Percentiles rank a stretch among this genome's conserved stretches.
phyloP scores from a whole-genome alignment of 2,888 invertebrate species.

The Embidobia sp. region DNA sequence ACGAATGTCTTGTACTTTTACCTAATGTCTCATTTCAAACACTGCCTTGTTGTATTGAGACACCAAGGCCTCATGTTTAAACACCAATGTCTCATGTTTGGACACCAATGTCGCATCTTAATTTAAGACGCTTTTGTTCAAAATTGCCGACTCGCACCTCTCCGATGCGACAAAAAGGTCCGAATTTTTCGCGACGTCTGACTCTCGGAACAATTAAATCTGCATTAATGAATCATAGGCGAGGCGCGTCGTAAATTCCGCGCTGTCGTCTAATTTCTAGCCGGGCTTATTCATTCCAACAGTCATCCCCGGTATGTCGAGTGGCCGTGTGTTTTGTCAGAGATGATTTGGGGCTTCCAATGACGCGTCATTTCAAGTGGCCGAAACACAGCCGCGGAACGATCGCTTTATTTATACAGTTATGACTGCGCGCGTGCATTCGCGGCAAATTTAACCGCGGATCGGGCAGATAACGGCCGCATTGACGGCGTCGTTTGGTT shows the following conservation, averaged over 20 bases:
- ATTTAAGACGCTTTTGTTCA: too few species aligned
- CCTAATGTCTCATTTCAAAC: too few species aligned
- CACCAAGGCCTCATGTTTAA: too few species aligned
- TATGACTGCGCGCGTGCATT: conserved; percentile 30
- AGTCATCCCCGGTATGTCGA: conserved; percentile 37
- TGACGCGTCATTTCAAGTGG: conserved; percentile 33
- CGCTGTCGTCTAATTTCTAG: conserved; percentile 14
- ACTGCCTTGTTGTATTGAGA: too few species aligned
- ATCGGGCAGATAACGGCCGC: conserved; percentile 12
- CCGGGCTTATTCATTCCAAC: conserved; percentile 27
- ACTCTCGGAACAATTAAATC: neutral
- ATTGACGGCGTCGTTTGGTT: conserved; percentile 16
- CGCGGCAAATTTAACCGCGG: conserved; percentile 21
- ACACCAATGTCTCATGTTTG: too few species aligned
- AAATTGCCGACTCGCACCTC: too few species aligned
- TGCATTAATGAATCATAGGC: neutral
- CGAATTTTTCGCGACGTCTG: too few species aligned
- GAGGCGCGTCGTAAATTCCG: conserved; percentile 5
- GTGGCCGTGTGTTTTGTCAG: conserved; percentile 45
- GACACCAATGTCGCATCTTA: too few species aligned
- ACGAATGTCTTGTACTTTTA: too few species aligned
- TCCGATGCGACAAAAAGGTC: too few species aligned
- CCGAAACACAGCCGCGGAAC: conserved; percentile 11
- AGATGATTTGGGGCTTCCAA: conserved; percentile 28
- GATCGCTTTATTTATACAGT: conserved; percentile 50